Evolutionary conservation across 2,113 vertebrate genomes (phyloP).

Genomic region (Ploceus nigricollis): DNA sequence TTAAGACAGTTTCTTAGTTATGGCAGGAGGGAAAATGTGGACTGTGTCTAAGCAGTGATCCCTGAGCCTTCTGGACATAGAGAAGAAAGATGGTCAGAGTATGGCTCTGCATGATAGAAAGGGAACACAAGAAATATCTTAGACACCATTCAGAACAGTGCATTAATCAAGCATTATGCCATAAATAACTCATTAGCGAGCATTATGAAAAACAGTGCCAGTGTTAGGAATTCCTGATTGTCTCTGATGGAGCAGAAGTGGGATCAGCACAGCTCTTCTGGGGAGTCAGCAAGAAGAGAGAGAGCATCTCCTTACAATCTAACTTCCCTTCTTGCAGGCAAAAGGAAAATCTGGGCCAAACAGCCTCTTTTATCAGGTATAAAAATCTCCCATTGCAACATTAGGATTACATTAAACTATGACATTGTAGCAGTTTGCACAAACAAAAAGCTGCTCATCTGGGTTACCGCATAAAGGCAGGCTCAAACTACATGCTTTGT

Average conservation of each 20-base stretch:
- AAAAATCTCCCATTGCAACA: background rate
- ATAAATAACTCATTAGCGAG: background rate
- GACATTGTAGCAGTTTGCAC: background rate
- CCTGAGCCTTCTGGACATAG: background rate
- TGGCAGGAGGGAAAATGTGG: background rate
- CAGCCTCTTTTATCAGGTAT: background rate
- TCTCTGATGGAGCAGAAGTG: background rate
- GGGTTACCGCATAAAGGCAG: background rate
- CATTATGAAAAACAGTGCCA: background rate
- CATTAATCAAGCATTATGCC: background rate
- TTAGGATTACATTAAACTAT: background rate
- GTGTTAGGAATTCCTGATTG: background rate
- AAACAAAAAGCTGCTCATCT: background rate
- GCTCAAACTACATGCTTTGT: background rate
- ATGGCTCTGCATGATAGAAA: background rate
- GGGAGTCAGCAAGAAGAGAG: background rate
- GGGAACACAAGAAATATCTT: background rate
- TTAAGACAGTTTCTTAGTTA: background rate
- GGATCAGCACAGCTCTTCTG: background rate
- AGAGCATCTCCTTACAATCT: fast-evolving
- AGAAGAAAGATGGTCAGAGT: background rate
- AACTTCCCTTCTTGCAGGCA: background rate
- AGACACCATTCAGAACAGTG: background rate
- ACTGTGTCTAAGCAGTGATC: background rate
- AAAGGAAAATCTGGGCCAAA: background rate